These are phyloP conservation scores for Ceramica pisi DNA, from an alignment of 2,888 invertebrate species.

Conservation along the genomic window DNA sequence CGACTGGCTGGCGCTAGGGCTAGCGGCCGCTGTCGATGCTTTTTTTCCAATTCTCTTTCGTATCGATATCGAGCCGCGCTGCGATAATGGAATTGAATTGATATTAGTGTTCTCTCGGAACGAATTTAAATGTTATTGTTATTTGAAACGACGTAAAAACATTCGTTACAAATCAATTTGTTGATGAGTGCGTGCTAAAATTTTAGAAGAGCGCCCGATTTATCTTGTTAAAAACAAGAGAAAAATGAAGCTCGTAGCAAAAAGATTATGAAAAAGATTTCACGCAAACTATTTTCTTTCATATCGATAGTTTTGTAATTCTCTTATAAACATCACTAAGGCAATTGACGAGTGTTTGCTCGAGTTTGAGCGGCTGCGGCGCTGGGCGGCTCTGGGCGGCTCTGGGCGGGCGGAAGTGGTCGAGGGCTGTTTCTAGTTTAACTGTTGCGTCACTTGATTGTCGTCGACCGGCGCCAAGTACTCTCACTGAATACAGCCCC, in stretches of 20 bases:
- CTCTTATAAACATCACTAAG: constrained; percentile 75
- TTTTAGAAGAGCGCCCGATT: constrained; percentile 2
- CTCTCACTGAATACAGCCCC: constrained; percentile 61
- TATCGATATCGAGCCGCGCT: constrained; percentile 40
- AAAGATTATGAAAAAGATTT: background rate
- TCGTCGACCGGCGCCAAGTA: constrained; percentile 70
- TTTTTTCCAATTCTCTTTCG: constrained; percentile 34
- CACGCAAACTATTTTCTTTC: background rate
- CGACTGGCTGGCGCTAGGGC: constrained; percentile 61
- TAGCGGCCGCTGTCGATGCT: constrained; percentile 50
- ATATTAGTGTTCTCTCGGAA: constrained; percentile 25
- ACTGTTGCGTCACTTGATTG: constrained; percentile 89
- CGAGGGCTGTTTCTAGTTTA: constrained; percentile 85
- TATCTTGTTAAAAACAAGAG: background rate
- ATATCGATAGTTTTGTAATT: constrained; percentile 65
- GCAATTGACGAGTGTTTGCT: constrained; percentile 88
- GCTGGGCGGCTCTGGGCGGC: constrained; percentile 80
- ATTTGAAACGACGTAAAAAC: constrained; percentile 14
- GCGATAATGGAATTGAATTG: constrained; percentile 23
- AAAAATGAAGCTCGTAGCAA: background rate
- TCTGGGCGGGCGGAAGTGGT: constrained; percentile 85
- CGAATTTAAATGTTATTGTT: constrained; percentile 28
- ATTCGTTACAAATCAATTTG: constrained; percentile 28
- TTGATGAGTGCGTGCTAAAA: background rate
- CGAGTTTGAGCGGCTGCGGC: constrained; percentile 85